Percentiles rank a stretch among this genome's conserved stretches.
Evolutionary conservation across 1,140 invertebrate genomes (phyloP).

Genomic region (Pygmarrhopalites habei): DNA sequence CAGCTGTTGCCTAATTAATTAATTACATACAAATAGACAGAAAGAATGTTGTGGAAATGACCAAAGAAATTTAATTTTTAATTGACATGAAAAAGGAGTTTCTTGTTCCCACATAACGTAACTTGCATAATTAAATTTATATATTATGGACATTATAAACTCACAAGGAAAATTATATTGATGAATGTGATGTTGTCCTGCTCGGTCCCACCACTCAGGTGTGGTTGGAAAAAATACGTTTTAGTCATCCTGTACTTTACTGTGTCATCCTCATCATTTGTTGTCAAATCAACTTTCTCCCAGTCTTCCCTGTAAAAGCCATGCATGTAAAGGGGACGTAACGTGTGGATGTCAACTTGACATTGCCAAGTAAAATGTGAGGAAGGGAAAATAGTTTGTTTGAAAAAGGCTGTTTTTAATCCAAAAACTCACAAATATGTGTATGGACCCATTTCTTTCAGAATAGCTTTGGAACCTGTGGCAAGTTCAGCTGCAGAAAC

Average conservation of each 20-base stretch:
- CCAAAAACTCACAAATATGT: constrained; percentile 47
- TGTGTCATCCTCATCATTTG: constrained; percentile 9
- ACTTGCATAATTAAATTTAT: not conserved
- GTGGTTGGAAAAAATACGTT: constrained; percentile 13
- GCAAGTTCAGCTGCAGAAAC: too few species aligned
- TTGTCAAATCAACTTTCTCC: constrained; percentile 21
- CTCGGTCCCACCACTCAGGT: constrained; percentile 15
- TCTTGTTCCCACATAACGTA: not conserved
- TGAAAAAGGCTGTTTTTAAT: not conserved
- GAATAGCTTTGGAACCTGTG: constrained; percentile 44
- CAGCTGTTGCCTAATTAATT: constrained; percentile 15
- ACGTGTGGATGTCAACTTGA: not conserved
- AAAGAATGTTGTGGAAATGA: too few species aligned
- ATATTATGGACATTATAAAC: not conserved
- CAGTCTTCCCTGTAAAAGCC: constrained; percentile 11
- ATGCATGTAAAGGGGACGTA: not conserved
- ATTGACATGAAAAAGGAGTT: not conserved
- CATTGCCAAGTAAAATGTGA: not conserved
- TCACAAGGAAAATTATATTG: constrained; percentile 27
- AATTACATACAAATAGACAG: not conserved
- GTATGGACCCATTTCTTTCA: constrained; percentile 49
- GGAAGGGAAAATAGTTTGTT: not conserved
- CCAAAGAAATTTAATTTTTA: not conserved
- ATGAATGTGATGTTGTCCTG: constrained; percentile 25
- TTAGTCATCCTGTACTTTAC: constrained; percentile 11